Base-by-base conservation (phyloP, 2,797 vertebrate genomes). In the Anisognathus igniventris region DNA sequence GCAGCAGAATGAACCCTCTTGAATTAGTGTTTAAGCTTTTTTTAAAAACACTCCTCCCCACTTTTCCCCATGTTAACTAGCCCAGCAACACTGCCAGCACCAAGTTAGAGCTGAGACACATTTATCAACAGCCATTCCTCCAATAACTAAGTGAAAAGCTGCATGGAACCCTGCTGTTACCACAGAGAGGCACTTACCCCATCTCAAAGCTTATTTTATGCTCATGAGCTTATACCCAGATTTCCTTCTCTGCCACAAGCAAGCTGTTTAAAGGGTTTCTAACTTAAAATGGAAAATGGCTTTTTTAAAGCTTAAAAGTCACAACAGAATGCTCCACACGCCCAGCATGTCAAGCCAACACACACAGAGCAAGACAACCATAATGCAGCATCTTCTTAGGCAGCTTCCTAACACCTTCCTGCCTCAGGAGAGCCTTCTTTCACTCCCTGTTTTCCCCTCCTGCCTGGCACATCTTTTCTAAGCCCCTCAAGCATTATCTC, bases 261-360 rank as follows among this genome's bases (percentile, higher is more conserved):
- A 74, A 94, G 78, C 77, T 85, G 61, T 92, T 95, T 92, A 89
- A 95, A 77, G 45, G n/a, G 47, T 57, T 94, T 75, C 60, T 80
- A 80, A 75, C 77, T 81, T 84, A 84, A 93, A 94, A 91, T 67
- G 50, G 61, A 77, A 94, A 92, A 80, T 24, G 20, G 17, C 15
- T 62, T 81, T 84, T 58, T 56, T 67, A 60, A 70, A 92, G 33
- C 75, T 79, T 78, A 86, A 31, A 90, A 88, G 30, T 74, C 70
- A 80, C 40, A 86, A 50, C 60, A 92, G 54, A 84, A 84, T 90
- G 51, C 35, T 84, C 37, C 58, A 68, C 47, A 68, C 0, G 0
- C 44, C 44, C 77, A 71, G 83, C 56, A 50, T 1, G 2, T 57
- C 48, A 81, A 93, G 60, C 30, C 60, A 79, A 66, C 40, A 80